Evolutionary conservation across 2,113 vertebrate genomes (phyloP).

Genomic region (Microcebus tavaratra): DNA sequence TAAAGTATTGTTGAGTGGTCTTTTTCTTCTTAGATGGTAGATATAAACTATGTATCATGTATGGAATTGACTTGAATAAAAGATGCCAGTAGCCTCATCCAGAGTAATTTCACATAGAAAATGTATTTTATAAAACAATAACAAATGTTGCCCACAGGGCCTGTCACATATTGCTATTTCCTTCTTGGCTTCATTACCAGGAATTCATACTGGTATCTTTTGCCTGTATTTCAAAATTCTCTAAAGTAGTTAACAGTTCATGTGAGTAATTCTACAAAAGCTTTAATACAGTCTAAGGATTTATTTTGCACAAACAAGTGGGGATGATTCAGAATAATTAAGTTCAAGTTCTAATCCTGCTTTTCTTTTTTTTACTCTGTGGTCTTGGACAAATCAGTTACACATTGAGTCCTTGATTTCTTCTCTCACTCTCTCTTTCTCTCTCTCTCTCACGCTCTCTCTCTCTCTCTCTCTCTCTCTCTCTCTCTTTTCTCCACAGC

Average conservation of each 20-base stretch:
- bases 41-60: background rate
- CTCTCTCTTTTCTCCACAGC: background rate
- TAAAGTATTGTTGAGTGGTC: background rate
- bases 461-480: background rate
- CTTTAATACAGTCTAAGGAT: background rate
- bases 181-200: conserved; percentile 28
- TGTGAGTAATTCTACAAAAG: background rate
- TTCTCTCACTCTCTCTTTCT: background rate
- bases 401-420: background rate
- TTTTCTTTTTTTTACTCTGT: background rate
- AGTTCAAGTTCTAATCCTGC: background rate
- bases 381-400: background rate
- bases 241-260: background rate
- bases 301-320: conserved; percentile 12
- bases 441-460: background rate
- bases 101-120: conserved; percentile 50
- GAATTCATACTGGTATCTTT: conserved; percentile 2
- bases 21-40: background rate
- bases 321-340: background rate
- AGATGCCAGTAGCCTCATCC: conserved; percentile 1
- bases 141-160: background rate
- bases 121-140: conserved; percentile 64
- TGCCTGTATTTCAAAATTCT: background rate
- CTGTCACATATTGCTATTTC: background rate
- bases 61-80: conserved; percentile 50